These are phyloP conservation scores for Telenomus remus DNA, from an alignment of 1,140 invertebrate species.

Conservation along the genomic window DNA sequence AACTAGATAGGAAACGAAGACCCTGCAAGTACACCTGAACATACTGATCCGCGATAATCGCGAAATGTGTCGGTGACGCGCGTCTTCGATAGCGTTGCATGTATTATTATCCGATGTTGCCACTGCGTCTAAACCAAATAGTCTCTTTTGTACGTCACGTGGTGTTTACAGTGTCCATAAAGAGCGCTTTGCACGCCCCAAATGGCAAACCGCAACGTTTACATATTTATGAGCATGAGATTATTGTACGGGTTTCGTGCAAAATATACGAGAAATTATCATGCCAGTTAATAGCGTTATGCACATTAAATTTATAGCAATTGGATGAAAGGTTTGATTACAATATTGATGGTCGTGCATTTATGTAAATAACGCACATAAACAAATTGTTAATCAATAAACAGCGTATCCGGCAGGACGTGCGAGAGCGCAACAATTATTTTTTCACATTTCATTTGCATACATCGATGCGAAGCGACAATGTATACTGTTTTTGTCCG, in stretches of 20 bases:
- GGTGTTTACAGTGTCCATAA: constrained; percentile 47
- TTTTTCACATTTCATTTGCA: constrained; percentile 1
- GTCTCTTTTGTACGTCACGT: constrained; percentile 42
- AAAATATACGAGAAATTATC: constrained; percentile 43
- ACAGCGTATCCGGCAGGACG: not conserved
- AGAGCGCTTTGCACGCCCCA: constrained; percentile 46
- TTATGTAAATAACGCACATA: constrained; percentile 26
- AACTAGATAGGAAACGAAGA: not conserved
- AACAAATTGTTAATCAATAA: constrained; percentile 37
- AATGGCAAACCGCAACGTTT: constrained; percentile 51
- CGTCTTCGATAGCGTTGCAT: constrained; percentile 32
- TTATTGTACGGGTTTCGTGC: constrained; percentile 38
- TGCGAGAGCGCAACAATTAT: not conserved
- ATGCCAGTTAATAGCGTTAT: constrained; percentile 48
- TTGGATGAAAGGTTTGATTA: constrained; percentile 36
- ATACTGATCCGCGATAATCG: constrained; percentile 42
- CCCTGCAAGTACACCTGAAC: constrained; percentile 12
- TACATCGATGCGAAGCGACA: not conserved
- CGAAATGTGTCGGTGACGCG: constrained; percentile 43
- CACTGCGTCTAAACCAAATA: constrained; percentile 46
- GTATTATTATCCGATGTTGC: constrained; percentile 44
- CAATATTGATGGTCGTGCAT: constrained; percentile 24
- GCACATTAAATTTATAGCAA: constrained; percentile 45
- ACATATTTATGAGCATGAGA: constrained; percentile 53
- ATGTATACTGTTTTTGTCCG: not conserved